phyloP scores from a whole-genome alignment of 2,113 vertebrate species.

The Calyptomena viridis region DNA sequence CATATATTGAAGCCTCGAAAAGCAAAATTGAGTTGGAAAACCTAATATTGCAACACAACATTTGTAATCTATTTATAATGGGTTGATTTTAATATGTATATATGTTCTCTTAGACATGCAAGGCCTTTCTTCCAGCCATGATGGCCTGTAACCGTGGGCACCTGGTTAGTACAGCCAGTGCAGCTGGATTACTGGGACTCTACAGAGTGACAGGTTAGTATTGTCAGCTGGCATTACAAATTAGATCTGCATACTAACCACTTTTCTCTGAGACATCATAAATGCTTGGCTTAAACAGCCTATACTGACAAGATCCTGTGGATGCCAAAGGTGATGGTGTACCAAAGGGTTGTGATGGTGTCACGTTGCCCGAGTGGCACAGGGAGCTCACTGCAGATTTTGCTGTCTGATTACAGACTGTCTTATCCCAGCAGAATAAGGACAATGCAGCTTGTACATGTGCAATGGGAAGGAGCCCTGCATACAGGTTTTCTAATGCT shows the following conservation, averaged over 20 bases:
- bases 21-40: neutral
- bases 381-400: neutral
- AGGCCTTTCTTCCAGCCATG: constrained; percentile 92
- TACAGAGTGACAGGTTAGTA: constrained; percentile 79
- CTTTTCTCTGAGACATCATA: neutral
- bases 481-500: neutral
- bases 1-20: neutral
- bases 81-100: neutral
- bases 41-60: neutral
- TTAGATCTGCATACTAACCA: neutral
- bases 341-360: neutral
- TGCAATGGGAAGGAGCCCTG: neutral
- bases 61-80: neutral
- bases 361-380: rapidly evolving
- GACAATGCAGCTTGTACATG: rapidly evolving
- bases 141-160: constrained; percentile 84
- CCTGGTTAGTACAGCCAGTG: constrained; percentile 82
- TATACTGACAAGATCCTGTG: neutral
- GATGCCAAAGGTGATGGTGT: neutral
- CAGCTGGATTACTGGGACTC: constrained; percentile 75
- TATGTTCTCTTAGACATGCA: constrained; percentile 79
- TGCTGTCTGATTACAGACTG: neutral
- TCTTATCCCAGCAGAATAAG: neutral
- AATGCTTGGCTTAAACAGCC: neutral
- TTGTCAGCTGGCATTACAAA: neutral